Base-by-base conservation (phyloP, 2,113 vertebrate species). In the Saguinus midas region DNA sequence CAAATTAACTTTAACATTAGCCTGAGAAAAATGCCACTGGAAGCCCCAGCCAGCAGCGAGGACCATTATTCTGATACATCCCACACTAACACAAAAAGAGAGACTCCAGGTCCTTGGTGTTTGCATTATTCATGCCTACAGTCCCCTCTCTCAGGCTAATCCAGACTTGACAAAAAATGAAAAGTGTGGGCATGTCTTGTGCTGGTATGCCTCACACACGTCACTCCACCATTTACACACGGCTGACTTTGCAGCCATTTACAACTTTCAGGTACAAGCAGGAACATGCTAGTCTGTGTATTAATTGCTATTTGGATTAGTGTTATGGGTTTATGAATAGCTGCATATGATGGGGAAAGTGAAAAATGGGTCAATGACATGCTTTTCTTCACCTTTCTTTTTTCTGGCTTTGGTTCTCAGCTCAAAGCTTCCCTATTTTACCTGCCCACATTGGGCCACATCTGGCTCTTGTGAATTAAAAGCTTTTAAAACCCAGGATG, bases 121-220 rank as follows among this genome's bases (percentile, higher is more conserved):
- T 29, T 84, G 78, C 23, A 4, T 87, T 73, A 58, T 40, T 96
- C 88, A n/a, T 58, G 95, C 76, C 92, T 84, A 50, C 0, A 0
- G 73, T 94, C 76, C 76, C 94, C 78, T 95, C 72, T 45, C 57
- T 91, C 90, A 88, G 96, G 58, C 97, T 96, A 57, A 96, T 97
- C 97, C 92, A 97, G 98, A 98, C 95, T 90, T 97, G 97, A 97
- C 92, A 87, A 61, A 64, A 87, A 70, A 94, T 11, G 55, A 88
- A 57, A 89, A 79, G 92, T 25, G 90, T 90, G 93, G 97, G 90
- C 97, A 96, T 78, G 95, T 84, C 90, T 78, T 91, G 45, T 57
- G 84, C 78, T 57, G 80, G 64, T 68, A 86, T 66, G 92, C 6
- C 66, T 97, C 90, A 88, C 78, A 82, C 68, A 85, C 82, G 72